Evolutionary conservation across 1,140 invertebrate species (phyloP).

Genomic region (Aphelinus certus): DNA sequence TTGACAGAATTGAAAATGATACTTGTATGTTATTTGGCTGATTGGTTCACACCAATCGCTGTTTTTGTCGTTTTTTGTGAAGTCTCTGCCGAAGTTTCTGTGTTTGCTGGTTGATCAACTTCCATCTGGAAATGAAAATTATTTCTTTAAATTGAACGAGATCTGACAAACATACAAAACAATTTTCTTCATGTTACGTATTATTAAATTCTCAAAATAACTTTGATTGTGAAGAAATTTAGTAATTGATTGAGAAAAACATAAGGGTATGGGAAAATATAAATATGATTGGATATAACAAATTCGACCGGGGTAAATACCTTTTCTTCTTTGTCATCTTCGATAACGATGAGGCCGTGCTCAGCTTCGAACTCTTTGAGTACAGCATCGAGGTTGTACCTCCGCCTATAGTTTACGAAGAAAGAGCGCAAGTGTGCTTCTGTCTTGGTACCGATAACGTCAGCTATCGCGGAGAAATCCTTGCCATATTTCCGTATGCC

Average conservation of each 20-base stretch:
- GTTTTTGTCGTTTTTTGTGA: slow-evolving; percentile 59
- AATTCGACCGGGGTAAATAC: slow-evolving; percentile 43
- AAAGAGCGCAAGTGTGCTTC: slow-evolving; percentile 91
- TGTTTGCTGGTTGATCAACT: slow-evolving; percentile 54
- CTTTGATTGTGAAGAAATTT: neutral
- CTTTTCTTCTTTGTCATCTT: slow-evolving; percentile 68
- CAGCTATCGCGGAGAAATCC: slow-evolving; percentile 94
- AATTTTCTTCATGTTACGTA: too few relatives aligned
- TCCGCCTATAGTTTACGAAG: slow-evolving; percentile 88
- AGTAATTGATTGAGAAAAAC: neutral
- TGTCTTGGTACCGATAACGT: slow-evolving; percentile 94
- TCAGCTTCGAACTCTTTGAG: slow-evolving; percentile 88
- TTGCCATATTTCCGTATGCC: slow-evolving; percentile 95
- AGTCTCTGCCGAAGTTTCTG: slow-evolving; percentile 55
- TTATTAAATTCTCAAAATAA: too few relatives aligned
- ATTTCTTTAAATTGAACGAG: neutral
- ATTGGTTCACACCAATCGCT: slow-evolving; percentile 51
- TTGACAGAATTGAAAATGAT: slow-evolving; percentile 47
- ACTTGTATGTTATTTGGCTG: slow-evolving; percentile 62
- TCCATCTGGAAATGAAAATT: slow-evolving; percentile 57
- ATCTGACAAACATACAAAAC: too few relatives aligned
- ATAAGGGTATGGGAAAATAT: too few relatives aligned
- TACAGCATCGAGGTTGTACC: slow-evolving; percentile 90
- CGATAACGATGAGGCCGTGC: slow-evolving; percentile 71
- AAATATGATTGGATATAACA: too few relatives aligned